Evolutionary conservation across 2,113 vertebrate genomes (phyloP), one percentile per base, ranked within the genome.

Genomic region (Eudyptes chrysolophus): DNA sequence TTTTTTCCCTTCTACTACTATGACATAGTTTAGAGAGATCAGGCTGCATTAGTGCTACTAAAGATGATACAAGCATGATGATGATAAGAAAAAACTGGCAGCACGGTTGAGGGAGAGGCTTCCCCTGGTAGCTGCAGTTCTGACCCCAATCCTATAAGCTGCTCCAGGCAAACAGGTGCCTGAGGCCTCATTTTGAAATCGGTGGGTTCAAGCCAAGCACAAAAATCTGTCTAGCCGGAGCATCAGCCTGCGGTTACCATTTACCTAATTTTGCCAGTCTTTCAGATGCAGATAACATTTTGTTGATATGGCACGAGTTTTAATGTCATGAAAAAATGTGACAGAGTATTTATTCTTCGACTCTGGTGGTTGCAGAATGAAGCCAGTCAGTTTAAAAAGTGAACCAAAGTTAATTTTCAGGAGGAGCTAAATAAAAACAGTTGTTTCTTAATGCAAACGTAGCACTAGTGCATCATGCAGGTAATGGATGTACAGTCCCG

Each of bases 61-160:
- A 66, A 85, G 70, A 48, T 92, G 87, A 94, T 77, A 68, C 12
- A 94, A 94, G 42, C 49, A 54, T 72, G 92, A 91, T 0, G 16
- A 86, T 55, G 34, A 38, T 65, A 96, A 94, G 86, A 78, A 93
- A 95, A 95, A 88, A 92, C 30, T 80, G 78, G 30, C 87, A 62
- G 90, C 92, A 94, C 62, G 6, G 74, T 36, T 93, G 78, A 80
- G 58, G 29, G 66, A 90, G 62, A 90, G 89, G 54, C 69, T 85
- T 90, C 55, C 66, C 60, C 89, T 86, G 25, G 52, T 92, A 82
- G 84, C 87, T 82, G 80, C 74, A 82, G 69, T 84, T 94, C 72
- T 96, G 91, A 95, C 91, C 96, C 89, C 57, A 96, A 94, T 95
- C 89, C 89, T 54, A 34, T 95, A 95, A 96, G 84, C 87, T 95